Evolutionary conservation across 2,888 invertebrate species (phyloP).

Genomic region (Cephus pygmeus): DNA sequence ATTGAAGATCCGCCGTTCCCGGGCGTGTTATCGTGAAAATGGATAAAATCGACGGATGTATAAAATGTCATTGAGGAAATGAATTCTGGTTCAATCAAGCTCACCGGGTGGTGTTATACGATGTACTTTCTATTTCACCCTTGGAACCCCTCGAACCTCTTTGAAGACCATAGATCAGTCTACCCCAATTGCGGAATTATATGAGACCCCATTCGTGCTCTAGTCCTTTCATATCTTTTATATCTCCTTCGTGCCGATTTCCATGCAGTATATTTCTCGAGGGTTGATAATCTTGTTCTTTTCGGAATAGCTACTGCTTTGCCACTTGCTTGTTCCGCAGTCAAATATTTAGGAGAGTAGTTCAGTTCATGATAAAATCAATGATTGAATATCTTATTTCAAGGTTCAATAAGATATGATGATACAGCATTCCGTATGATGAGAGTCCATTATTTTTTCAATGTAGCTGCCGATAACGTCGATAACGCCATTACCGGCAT

Average conservation of each 20-base stretch:
- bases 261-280: neutral
- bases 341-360: neutral
- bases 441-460: neutral
- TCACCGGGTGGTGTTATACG: constrained; percentile 2
- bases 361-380: neutral
- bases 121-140: constrained; percentile 11
- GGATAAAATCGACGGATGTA: constrained; percentile 3
- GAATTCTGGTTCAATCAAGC: constrained; percentile 38
- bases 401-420: neutral
- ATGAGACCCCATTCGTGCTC: neutral
- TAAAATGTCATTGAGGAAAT: constrained; percentile 29
- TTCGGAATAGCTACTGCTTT: neutral
- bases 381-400: neutral
- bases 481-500: neutral
- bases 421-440: neutral
- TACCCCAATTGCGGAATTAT: neutral
- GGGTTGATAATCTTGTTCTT: neutral
- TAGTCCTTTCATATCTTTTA: neutral
- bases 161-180: neutral
- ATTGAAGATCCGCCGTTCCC: constrained; percentile 19
- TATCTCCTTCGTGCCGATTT: neutral
- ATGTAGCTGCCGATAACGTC: neutral
- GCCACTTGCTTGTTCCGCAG: neutral
- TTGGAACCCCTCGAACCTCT: neutral
- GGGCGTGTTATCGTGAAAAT: constrained; percentile 12